A percentile compares a stretch with the other conserved stretches of the same genome.
phyloP scores from a whole-genome alignment of 2,113 vertebrate genomes.

The Salvelinus sp. region DNA sequence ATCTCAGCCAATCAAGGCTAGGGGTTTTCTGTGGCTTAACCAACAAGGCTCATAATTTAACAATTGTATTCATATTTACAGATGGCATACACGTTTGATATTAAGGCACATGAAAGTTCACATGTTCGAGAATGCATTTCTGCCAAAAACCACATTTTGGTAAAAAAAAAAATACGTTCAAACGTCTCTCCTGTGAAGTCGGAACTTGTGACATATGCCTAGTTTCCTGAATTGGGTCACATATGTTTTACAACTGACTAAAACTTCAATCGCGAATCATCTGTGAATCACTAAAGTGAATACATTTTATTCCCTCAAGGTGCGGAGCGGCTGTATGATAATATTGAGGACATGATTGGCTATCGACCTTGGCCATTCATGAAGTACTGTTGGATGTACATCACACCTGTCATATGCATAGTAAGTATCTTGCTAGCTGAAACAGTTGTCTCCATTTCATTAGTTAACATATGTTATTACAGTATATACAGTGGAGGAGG shows the following conservation, averaged over 20 bases:
- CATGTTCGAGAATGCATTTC: no score
- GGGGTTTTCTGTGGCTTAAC: no score
- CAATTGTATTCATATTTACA: no score
- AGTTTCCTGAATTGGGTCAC: no score
- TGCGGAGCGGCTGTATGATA: constrained; percentile 86
- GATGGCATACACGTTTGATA: no score
- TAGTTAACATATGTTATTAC: background rate
- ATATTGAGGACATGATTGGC: constrained; percentile 94
- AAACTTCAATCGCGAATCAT: background rate
- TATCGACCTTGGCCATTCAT: constrained; percentile 85
- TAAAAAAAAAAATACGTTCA: no score
- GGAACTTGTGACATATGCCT: no score
- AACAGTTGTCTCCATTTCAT: background rate
- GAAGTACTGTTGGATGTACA: constrained; percentile 89
- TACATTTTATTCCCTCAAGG: constrained; percentile 61
- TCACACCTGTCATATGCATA: constrained; percentile 85
- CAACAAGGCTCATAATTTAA: no score
- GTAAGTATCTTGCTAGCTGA: constrained; percentile 68
- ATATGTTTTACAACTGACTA: background rate
- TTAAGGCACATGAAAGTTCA: no score
- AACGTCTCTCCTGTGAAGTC: no score
- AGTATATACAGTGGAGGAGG: background rate
- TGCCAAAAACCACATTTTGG: no score
- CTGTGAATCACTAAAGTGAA: background rate
- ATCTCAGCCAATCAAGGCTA: no score